Evolutionary conservation across 2,113 vertebrate genomes (phyloP).

Genomic region (Pelecanus crispus): DNA sequence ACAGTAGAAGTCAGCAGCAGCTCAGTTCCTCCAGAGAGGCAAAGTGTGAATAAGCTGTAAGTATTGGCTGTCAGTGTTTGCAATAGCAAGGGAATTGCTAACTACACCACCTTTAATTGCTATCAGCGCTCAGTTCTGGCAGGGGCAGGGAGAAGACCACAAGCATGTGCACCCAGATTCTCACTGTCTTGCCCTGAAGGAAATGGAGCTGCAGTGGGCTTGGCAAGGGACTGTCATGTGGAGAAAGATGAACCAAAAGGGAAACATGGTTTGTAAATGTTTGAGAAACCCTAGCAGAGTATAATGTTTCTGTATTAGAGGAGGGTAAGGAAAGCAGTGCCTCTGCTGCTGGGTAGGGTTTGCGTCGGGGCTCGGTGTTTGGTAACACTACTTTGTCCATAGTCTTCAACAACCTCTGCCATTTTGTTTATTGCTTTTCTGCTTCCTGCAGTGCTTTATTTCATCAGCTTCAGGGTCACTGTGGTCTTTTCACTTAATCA

Average conservation of each 20-base stretch:
- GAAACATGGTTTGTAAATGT: background rate
- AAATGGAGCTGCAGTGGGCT: background rate
- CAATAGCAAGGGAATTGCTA: background rate
- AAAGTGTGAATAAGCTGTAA: background rate
- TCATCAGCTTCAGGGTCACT: background rate
- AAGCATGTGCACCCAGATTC: too few relatives aligned
- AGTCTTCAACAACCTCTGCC: slow-evolving; percentile 1
- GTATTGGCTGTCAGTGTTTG: background rate
- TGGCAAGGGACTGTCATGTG: fast-evolving
- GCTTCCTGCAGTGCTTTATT: slow-evolving; percentile 25
- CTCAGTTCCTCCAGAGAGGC: background rate
- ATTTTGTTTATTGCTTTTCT: slow-evolving; percentile 38
- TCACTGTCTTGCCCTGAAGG: background rate
- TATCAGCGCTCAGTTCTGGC: background rate
- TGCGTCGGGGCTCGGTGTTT: background rate
- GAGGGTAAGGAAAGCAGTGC: background rate
- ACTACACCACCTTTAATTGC: background rate
- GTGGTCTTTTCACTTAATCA: slow-evolving; percentile 21
- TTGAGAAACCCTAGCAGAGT: background rate
- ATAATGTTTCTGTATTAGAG: background rate
- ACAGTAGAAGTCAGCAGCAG: slow-evolving; percentile 16
- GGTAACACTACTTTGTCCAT: background rate
- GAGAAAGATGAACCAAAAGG: background rate
- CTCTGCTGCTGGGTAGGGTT: background rate
- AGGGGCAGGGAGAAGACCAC: background rate